phyloP scores from a whole-genome alignment of 2,797 vertebrate genomes.

The Acrocephalus scirpaceus region DNA sequence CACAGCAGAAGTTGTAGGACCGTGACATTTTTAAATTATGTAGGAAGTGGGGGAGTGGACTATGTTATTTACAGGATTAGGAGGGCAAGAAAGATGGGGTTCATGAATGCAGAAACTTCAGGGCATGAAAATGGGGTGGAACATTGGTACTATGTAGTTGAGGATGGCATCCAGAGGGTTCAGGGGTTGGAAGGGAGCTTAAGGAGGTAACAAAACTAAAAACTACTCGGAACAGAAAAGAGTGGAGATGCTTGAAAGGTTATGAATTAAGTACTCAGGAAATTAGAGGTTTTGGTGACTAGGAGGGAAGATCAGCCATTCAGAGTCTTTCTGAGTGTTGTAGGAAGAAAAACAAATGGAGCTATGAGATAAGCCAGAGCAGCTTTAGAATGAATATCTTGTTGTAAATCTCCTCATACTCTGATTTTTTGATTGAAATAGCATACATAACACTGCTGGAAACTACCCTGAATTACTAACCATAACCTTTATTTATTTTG shows the following conservation, averaged over 20 bases:
- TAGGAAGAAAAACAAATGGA: neutral
- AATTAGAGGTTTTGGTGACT: neutral
- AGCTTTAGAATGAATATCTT: neutral
- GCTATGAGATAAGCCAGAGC: neutral
- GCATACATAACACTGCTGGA: neutral
- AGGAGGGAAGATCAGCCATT: neutral
- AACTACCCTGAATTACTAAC: neutral
- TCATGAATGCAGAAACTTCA: neutral
- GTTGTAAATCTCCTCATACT: neutral
- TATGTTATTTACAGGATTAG: neutral
- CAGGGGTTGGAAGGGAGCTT: neutral
- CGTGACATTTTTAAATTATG: neutral
- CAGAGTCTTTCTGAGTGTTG: neutral
- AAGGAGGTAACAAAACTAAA: neutral
- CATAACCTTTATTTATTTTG: neutral
- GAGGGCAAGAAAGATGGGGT: neutral
- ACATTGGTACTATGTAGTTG: neutral
- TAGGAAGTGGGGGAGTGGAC: neutral
- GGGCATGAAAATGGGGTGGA: neutral
- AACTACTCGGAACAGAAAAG: neutral
- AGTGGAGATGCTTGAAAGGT: neutral
- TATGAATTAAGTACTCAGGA: neutral
- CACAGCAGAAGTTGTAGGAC: neutral
- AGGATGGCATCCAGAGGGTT: rapidly evolving
- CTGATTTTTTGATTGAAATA: neutral